Base-by-base conservation (phyloP, 2,888 invertebrate species). In the Graphium colonna region DNA sequence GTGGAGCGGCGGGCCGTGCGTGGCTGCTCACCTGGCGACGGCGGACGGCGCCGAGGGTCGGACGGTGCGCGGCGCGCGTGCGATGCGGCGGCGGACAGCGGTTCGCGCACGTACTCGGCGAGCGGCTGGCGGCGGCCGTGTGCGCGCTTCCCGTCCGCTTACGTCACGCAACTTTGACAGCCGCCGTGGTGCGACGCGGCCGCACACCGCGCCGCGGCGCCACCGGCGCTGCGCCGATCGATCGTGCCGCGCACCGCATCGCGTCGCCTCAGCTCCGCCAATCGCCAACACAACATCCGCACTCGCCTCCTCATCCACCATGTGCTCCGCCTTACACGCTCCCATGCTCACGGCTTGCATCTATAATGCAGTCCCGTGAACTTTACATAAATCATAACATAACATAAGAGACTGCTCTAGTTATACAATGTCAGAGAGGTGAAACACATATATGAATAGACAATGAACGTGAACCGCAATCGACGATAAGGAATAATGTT, bases 101-200 rank as follows among this genome's bases (percentile, higher is more conserved):
- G 68, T 63, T 65, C 68, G 63, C 73, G 68, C 60, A 78, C 83
- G 80, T 78, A 79, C 75, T 76, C 65, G 74, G 60, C 79, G 65
- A 62, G 62, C 84, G 84, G 79, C 82, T 74, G 75, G 69, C 78
- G 73, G 70, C 68, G 62, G 75, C 79, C 79, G 83, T 80, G 74
- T 81, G 79, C 71, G 79, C 75, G 82, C 75, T 69, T 77, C 78
- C 76, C 78, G 77, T 73, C 66, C 71, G 55, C 68, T 79, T 81
- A 82, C 83, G 84, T 84, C 84, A 85, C 75, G 64, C 69, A 60
- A 59, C 67, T 78, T 76, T 83, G 83, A 83, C 82, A 82, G 81
- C 71, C 71, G 70, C 62, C 58, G 57, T 71, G 69, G 62, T 58
- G 57, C 62, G 59, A 31, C 40, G 51, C 46, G 45, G 54, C 60